Percentiles rank a stretch among this genome's conserved stretches.
These are phyloP conservation scores for Araneus ventricosus DNA, from an alignment of 1,140 invertebrate species.

Conservation along the genomic window DNA sequence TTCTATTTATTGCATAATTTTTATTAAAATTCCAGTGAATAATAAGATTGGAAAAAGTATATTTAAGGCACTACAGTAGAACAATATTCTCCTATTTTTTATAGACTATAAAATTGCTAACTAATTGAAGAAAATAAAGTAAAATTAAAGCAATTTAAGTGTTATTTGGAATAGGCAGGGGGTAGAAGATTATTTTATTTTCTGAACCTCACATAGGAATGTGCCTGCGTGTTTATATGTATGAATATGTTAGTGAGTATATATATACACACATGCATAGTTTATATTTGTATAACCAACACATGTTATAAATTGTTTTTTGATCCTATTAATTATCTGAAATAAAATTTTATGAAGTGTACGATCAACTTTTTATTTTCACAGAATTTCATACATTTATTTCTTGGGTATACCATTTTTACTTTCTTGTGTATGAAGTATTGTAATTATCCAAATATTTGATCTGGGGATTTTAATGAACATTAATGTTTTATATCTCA, in stretches of 20 bases:
- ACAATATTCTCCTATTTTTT: not conserved
- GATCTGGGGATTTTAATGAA: no score
- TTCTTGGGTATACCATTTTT: not conserved
- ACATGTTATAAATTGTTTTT: constrained; percentile 61
- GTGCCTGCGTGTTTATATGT: constrained; percentile 61
- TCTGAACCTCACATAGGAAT: constrained; percentile 46
- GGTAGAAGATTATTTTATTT: constrained; percentile 36
- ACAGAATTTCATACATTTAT: not conserved
- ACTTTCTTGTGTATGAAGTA: not conserved
- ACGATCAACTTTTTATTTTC: not conserved
- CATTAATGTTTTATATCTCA: no score
- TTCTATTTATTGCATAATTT: no score
- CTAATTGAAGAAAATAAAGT: not conserved
- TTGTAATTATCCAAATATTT: no score
- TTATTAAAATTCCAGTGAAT: not conserved
- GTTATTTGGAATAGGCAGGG: constrained; percentile 20
- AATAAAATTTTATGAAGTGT: constrained; percentile 61
- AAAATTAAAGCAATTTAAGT: not conserved
- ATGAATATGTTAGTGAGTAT: constrained; percentile 53
- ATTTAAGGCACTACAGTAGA: not conserved
- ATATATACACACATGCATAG: constrained; percentile 62
- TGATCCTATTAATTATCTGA: constrained; percentile 64
- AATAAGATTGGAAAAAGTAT: not conserved
- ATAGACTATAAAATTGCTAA: not conserved
- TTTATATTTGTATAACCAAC: constrained; percentile 59